phyloP scores from a whole-genome alignment of 2,797 vertebrate species.

The Loriculus beryllinus region DNA sequence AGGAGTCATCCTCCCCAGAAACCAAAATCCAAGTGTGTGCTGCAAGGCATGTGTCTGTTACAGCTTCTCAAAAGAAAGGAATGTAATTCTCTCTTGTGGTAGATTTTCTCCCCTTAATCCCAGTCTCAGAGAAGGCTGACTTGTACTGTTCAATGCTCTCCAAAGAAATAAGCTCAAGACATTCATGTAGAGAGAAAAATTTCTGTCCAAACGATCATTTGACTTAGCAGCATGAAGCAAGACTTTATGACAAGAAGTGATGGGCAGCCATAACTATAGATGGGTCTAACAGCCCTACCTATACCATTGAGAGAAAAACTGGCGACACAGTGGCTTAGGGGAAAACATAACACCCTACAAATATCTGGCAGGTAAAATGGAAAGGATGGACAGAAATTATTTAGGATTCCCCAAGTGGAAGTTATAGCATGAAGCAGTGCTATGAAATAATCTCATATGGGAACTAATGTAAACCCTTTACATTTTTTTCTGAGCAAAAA shows the following conservation, averaged over 20 bases:
- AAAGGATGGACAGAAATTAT: constrained; percentile 43
- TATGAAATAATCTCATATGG: constrained; percentile 37
- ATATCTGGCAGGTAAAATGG: constrained; percentile 46
- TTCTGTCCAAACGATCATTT: not conserved
- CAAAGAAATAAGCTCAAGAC: not conserved
- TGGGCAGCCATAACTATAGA: not conserved
- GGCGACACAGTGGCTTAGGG: constrained; percentile 12
- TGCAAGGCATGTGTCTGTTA: not conserved
- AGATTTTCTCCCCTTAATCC: not conserved
- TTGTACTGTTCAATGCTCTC: not conserved
- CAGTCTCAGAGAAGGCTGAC: not conserved
- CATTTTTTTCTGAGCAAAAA: constrained; percentile 33
- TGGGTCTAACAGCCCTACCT: constrained; percentile 14
- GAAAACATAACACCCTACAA: constrained; percentile 56
- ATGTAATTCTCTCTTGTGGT: not conserved
- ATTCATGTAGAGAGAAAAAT: not conserved
- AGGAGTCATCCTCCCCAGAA: not conserved
- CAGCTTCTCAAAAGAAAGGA: not conserved
- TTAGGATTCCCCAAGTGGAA: constrained; percentile 39
- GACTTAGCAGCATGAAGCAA: not conserved
- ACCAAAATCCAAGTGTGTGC: not conserved
- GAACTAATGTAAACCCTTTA: constrained; percentile 16
- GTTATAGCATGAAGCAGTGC: constrained; percentile 33
- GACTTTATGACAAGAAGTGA: not conserved
- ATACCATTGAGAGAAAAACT: constrained; percentile 11